Evolutionary conservation across 2,888 invertebrate species (phyloP).

Genomic region (Cryptocheilus praepositus): DNA sequence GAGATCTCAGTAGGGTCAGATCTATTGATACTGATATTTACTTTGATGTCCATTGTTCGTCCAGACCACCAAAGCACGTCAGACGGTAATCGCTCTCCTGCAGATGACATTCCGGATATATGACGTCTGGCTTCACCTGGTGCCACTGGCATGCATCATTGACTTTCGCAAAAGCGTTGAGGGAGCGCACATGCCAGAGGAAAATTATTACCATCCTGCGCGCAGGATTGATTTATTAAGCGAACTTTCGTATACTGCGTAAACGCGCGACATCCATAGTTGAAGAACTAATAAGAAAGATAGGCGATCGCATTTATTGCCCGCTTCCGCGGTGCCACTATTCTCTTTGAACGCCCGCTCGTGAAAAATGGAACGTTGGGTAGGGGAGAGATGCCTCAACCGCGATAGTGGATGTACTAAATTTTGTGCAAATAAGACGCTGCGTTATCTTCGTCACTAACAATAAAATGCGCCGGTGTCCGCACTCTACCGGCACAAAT

Average conservation of each 20-base stretch:
- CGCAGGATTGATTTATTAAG: too few species aligned
- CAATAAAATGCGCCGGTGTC: not conserved
- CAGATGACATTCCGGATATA: conserved; percentile 33
- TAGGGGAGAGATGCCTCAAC: too few species aligned
- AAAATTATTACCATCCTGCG: too few species aligned
- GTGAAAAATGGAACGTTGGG: too few species aligned
- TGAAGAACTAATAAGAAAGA: too few species aligned
- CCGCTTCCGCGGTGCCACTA: too few species aligned
- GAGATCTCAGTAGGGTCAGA: too few species aligned
- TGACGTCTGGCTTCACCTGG: not conserved
- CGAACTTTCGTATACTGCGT: too few species aligned
- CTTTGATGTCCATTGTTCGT: conserved; percentile 44
- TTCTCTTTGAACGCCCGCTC: too few species aligned
- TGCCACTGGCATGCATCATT: conserved; percentile 25
- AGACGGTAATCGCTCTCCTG: conserved; percentile 43
- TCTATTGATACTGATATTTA: conserved; percentile 13
- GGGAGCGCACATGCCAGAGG: not conserved
- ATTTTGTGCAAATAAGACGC: conserved; percentile 15
- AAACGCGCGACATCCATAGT: too few species aligned
- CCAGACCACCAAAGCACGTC: conserved; percentile 54
- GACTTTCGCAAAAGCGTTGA: conserved; percentile 5
- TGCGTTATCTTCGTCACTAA: not conserved
- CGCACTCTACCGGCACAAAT: not conserved
- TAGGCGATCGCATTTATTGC: too few species aligned
- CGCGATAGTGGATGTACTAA: not conserved